A percentile compares a stretch with the other conserved stretches of the same genome.
phyloP scores from a whole-genome alignment of 2,797 vertebrate species.

The Antrozous pallidus region DNA sequence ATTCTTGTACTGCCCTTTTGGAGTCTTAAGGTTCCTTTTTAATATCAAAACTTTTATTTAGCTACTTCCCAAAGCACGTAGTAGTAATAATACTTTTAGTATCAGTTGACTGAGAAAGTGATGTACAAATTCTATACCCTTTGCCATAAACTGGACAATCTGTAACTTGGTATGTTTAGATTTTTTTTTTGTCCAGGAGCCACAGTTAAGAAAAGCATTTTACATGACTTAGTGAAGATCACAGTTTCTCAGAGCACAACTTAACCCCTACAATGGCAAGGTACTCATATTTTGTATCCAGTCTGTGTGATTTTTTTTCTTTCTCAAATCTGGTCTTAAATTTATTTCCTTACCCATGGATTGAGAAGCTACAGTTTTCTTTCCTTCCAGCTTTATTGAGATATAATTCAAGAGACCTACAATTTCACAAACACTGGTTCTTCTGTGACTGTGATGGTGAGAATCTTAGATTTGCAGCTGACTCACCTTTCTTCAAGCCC shows the following conservation, averaged over 20 bases:
- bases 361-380: not conserved
- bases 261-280: not conserved
- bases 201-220: not conserved
- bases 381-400: not conserved
- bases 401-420: not conserved
- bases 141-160: not conserved
- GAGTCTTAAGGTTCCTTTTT: not conserved
- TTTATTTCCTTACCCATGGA: not conserved
- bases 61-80: not conserved
- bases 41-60: not conserved
- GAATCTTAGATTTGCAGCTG: not conserved
- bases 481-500: not conserved
- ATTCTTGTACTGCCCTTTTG: not conserved
- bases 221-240: not conserved
- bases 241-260: constrained; percentile 1
- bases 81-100: not conserved
- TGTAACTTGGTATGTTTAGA: not conserved
- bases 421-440: not conserved
- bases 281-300: not conserved
- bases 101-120: not conserved
- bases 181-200: not conserved
- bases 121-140: not conserved
- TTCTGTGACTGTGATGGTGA: not conserved
- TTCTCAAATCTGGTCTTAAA: not conserved
- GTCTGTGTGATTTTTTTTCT: no score